Evolutionary conservation across 2,113 vertebrate species (phyloP), one percentile per base, ranked within the genome.

Genomic region (Dipodomys stephensi): DNA sequence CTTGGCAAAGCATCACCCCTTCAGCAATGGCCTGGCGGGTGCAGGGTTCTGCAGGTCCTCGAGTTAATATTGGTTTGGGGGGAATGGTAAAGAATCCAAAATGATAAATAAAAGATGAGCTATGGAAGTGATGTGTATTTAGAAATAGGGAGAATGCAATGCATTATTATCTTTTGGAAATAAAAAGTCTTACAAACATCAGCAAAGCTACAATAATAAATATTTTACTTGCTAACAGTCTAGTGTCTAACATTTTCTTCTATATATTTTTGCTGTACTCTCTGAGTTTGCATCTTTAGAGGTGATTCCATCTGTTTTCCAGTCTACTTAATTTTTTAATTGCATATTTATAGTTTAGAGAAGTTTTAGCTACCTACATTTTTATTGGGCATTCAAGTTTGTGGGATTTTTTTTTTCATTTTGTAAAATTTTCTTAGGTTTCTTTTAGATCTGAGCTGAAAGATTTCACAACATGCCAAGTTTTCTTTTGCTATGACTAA

Each of bases 401-500:
- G 44, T 62, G 69, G 28, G 10, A n/a, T 19, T 72, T 87, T 69
- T 89, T 89, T 46, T 85, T 83, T 11, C 60, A 84, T 44, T 83
- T 82, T 80, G 35, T 73, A 64, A 80, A 91, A 90, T 69, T 44
- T 2, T 62, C 60, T 82, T 27, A 83, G 87, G 10, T 92, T 87
- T 92, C 67, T 83, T 83, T 94, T 20, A 9, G 35, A 28, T n/a
- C 20, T 78, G 39, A 85, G 32, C 65, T 90, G 72, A 92, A 95
- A 90, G 28, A 71, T 64, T 93, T 90, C 84, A 64, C 49, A 93
- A 67, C 30, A 74, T 83, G 85, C 83, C 28, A 89, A 77, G 27
- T 87, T 68, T 83, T 88, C 72, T 72, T 77, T 53, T 68, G 32
- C 67, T 68, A 16, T 79, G 69, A 92, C 62, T 90, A 57, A 84